Evolutionary conservation across 1,140 invertebrate genomes (phyloP), one percentile per base, ranked within the genome.

Genomic region (Drosophila tropicalis): DNA sequence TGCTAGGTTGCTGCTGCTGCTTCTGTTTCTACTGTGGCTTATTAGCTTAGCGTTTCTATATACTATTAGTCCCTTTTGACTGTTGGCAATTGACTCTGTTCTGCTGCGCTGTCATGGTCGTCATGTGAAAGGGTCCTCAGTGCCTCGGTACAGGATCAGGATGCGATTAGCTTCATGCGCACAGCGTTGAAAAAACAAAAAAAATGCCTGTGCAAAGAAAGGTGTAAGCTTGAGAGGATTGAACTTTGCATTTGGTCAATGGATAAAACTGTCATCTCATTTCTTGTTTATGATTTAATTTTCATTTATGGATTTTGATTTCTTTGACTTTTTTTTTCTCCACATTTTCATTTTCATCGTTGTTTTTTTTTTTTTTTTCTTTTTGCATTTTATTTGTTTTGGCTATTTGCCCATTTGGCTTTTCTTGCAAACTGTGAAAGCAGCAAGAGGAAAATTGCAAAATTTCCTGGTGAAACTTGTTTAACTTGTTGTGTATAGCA

Each of bases 381-480:
- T 47, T 17, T 44, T 19, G 12, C 7, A 47, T 47, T 76, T 44
- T 40, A 64, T 76, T 64, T 70, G 60, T 69, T 76, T 19, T 51
- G 44, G 15, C 69, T 73, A 60, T 41, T 36, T 19, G 51, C 67
- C 51, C 51, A 36, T n/a, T 39, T 36, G 36, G 44, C 15, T 57
- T 57, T 57, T 57, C 32, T 32, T 29, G 60, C 60, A 36, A 32
- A 67, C 70, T 85, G 82, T 70, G 68, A 68, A 81, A 68, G 71
- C 78, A 62, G 55, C 67, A 58, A 64, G 47, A 72, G 70, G 66
- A 79, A 86, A 87, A 83, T 89, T 87, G 71, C 80, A 89, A 89
- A 87, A 80, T 89, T 87, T 87, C 84, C 84, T 87, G 85, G 76
- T 84, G 84, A 75, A 84, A 87, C 84, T 89, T 78, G 84, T 89